A percentile compares a stretch with the other conserved stretches of the same genome.
These are phyloP conservation scores for Falcunculus frontatus DNA, from an alignment of 2,113 vertebrate genomes.

Conservation along the genomic window DNA sequence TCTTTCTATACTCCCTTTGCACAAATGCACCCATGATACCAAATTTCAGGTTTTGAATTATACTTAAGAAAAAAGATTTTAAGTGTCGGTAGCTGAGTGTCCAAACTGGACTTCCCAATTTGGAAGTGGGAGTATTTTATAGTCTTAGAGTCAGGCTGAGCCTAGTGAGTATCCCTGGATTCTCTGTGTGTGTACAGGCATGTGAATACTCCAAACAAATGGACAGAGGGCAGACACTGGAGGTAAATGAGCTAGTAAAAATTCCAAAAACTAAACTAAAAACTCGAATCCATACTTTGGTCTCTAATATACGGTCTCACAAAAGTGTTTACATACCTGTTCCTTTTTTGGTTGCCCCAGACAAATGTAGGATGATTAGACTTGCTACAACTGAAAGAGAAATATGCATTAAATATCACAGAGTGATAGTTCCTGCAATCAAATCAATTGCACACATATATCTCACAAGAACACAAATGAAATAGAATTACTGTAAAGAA, in stretches of 20 bases:
- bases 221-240: not conserved
- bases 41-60: not conserved
- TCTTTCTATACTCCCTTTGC: not conserved
- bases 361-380: constrained; percentile 95
- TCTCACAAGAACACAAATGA: not conserved
- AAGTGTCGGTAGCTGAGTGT: not conserved
- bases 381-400: constrained; percentile 94
- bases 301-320: not conserved
- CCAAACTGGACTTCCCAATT: not conserved
- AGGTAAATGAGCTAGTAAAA: not conserved
- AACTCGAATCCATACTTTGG: not conserved
- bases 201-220: not conserved
- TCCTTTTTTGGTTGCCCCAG: constrained; percentile 94
- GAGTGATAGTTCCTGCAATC: not conserved
- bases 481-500: not conserved
- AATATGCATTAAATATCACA: constrained; percentile 39
- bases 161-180: not conserved
- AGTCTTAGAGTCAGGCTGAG: not conserved
- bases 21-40: not conserved
- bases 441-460: not conserved
- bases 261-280: not conserved
- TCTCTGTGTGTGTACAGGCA: not conserved
- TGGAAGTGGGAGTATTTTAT: not conserved
- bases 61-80: not conserved
- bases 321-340: constrained; percentile 81